Evolutionary conservation across 1,140 invertebrate genomes (phyloP), one percentile per base, ranked within the genome.

Genomic region (Magallana ariakensis): DNA sequence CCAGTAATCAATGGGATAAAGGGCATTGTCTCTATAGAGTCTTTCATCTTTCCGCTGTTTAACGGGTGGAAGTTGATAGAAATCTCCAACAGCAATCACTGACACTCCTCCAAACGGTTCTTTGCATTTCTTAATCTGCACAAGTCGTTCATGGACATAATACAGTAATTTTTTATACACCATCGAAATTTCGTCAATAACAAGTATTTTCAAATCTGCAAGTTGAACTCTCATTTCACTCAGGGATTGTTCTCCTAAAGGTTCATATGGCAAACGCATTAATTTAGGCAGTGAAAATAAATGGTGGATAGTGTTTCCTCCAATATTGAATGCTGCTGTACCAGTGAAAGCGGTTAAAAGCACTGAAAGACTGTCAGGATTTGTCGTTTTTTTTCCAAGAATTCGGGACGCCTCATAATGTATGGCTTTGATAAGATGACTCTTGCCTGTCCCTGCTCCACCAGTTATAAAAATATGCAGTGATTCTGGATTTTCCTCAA

Each of bases 391-490:
- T 80, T 55, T 22, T 1, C 81, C 22, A 19, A 90, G 70, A n/a
- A 90, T 66, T 88, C 84, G 81, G 46, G 85, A 46, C 13, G 83
- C 56, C 55, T 90, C 89, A 87, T 90, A 89, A 82, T 89, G 10
- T 19, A 89, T 53, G 9, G 80, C 70, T 58, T 89, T 87, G 13
- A 89, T 87, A 8, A 89, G 54, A 80, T 89, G 86, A 56, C 86
- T 87, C 80, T 89, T 89, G 60, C 86, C 88, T 53, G 80, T 85
- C 0, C 86, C 86, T 60, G 86, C 88, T 56, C 80, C 80, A 11
- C 89, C 89, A n/a, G 89, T 87, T 33, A 89, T 16, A 58, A 89
- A 89, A n/a, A 89, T 22, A 46, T 81, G 80, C 11, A 89, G 81
- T 54, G 86, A 81, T 6, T 84, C 83, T 54, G 82, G 80, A 22